Evolutionary conservation across 2,113 vertebrate species (phyloP), one percentile per base, ranked within the genome.

Genomic region (Sylvilagus bachmani): DNA sequence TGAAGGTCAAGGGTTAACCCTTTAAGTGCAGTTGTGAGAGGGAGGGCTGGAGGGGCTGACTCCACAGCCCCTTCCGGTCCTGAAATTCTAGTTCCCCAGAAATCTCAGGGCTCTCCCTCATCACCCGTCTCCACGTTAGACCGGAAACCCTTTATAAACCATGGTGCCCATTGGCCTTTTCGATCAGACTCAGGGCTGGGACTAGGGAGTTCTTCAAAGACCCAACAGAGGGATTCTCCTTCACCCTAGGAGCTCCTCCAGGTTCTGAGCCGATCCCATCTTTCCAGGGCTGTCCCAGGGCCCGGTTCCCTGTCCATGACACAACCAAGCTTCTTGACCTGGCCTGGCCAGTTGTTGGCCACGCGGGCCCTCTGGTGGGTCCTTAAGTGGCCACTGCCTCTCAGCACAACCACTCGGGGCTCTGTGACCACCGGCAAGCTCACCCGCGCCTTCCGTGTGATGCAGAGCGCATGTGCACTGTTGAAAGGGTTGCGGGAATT

Each of bases 331-430:
- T 2, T 29, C 78, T 38, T 44, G 53, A 8, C 12, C 58, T 62
- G 19, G 27, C 33, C 62, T 9, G 1, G 22, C 79, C 31, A 2
- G 44, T 11, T 2, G 11, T 24, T 80, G 81, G 22, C 73, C 55
- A 36, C 0, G 0, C 16, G 12, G 44, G 7, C 70, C 7, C 31
- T 58, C 61, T 31, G 22, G 3, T 29, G 16, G 33, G 38, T 36
- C 44, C 79, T 66, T 53, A 49, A 62, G 31, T 49, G 19, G 55
- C 14, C 5, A 2, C 61, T 19, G 21, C n/a, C 51, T 86, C 31
- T 92, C 51, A 31, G 66, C 22, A 29, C 27, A 79, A 10, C 29
- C 66, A 31, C 29, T 51, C 36, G 25, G 69, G 51, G 44, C 33
- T 73, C 55, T 88, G 71, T 71, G 78, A 78, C 21, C 7, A 2